Evolutionary conservation across 2,888 invertebrate species (phyloP).

Genomic region (Bellardia bayeri): DNA sequence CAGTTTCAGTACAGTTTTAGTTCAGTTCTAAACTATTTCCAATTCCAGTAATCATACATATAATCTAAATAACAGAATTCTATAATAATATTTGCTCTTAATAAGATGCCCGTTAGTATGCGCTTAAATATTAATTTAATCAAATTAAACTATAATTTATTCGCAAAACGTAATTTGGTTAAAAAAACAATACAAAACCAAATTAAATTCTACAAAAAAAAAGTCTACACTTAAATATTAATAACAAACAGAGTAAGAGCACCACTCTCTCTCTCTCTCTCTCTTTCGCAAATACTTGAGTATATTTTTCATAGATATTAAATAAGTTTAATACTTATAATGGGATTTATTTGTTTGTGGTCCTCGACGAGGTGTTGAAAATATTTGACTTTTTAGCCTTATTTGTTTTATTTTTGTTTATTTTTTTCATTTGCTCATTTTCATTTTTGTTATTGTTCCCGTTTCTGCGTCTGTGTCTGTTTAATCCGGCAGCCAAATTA

Average conservation of each 20-base stretch:
- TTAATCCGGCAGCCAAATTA: constrained; percentile 22
- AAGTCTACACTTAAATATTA: not conserved
- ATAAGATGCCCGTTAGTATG: not conserved
- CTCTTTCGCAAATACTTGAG: not conserved
- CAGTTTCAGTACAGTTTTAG: too few relatives aligned
- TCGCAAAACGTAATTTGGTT: not conserved
- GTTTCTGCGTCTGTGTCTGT: not conserved
- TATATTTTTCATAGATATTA: not conserved
- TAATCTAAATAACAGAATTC: too few relatives aligned
- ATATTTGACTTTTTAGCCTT: constrained; percentile 27
- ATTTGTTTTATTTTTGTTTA: not conserved
- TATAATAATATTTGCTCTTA: not conserved
- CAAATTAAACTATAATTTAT: not conserved
- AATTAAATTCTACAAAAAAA: not conserved
- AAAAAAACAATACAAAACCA: not conserved
- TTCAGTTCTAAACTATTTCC: too few relatives aligned
- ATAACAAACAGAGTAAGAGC: not conserved
- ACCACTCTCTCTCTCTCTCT: not conserved
- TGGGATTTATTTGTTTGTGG: not conserved
- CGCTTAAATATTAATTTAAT: not conserved
- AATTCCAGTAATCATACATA: too few relatives aligned
- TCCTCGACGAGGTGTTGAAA: constrained; percentile 14
- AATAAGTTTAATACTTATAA: constrained; percentile 6
- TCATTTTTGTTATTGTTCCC: not conserved
- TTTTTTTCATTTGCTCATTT: not conserved